Conservation (phyloP, 2,888 invertebrate genomes). For the Sesia apiformis region DNA sequence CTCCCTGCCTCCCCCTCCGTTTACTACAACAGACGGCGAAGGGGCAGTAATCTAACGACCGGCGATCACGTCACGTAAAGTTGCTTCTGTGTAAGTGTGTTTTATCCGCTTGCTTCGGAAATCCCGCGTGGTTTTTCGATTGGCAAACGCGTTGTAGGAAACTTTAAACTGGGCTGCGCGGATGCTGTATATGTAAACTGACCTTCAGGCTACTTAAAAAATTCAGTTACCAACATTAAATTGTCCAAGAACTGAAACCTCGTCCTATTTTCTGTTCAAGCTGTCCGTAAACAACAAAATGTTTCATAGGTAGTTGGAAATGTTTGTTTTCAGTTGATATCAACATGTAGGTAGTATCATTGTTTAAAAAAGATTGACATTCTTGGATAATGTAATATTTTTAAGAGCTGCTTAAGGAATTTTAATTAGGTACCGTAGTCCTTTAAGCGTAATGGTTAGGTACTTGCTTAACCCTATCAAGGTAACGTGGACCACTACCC, state of each 20-base stretch:
- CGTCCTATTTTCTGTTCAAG: background rate
- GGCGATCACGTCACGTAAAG: slow-evolving; percentile 34
- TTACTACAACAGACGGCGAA: background rate
- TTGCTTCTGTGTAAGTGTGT: slow-evolving; percentile 21
- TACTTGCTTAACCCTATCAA: no score
- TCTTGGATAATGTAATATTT: no score
- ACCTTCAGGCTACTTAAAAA: background rate
- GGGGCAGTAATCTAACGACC: background rate
- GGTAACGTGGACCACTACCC: no score
- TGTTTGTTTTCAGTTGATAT: no score
- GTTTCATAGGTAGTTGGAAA: no score
- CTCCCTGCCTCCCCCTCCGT: slow-evolving; percentile 20
- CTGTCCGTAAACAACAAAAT: no score
- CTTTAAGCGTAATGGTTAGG: no score
- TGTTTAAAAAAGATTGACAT: no score
- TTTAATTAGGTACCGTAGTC: no score
- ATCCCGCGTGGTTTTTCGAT: slow-evolving; percentile 28
- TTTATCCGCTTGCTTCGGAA: slow-evolving; percentile 22
- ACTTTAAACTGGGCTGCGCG: slow-evolving; percentile 6
- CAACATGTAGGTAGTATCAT: no score
- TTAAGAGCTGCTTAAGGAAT: no score
- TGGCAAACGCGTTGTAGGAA: slow-evolving; percentile 20
- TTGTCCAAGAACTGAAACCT: background rate
- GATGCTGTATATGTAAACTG: slow-evolving; percentile 5
- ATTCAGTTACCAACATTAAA: background rate